Conservation (phyloP, 2,113 vertebrate genomes). For the Neolamprologus variostigma region DNA sequence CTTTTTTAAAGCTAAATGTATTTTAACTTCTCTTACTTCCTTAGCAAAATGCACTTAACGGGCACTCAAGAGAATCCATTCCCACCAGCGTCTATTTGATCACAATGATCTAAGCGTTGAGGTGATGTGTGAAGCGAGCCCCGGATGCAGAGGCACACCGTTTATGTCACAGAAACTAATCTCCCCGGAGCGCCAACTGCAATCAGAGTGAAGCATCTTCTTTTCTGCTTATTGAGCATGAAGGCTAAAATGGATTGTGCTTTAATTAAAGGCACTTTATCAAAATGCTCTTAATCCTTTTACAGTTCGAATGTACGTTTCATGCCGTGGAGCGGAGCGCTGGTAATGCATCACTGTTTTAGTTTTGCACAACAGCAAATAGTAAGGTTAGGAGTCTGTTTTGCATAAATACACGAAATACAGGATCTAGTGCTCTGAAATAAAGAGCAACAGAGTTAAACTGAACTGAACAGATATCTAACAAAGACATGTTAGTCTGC, state of each 20-base stretch:
- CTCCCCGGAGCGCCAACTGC: not conserved
- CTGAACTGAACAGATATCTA: not conserved
- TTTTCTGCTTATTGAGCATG: not conserved
- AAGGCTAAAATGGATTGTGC: not conserved
- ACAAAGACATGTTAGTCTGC: not conserved
- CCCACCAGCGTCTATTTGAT: conserved; percentile 54
- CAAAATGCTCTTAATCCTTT: not conserved
- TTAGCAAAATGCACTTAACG: conserved; percentile 59
- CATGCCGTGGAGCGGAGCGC: not conserved
- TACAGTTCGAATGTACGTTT: not conserved
- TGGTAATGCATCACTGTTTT: not conserved
- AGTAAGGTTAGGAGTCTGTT: not conserved
- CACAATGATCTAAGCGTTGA: conserved; percentile 36
- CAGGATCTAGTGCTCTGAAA: not conserved
- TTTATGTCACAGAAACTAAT: conserved; percentile 38
- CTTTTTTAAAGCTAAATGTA: conserved; percentile 53
- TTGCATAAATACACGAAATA: not conserved
- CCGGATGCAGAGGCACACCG: not conserved
- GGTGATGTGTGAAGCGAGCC: conserved; percentile 44
- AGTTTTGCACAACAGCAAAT: not conserved
- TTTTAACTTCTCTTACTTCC: conserved; percentile 66
- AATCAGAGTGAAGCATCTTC: not conserved
- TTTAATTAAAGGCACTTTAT: not conserved
- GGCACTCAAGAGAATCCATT: conserved; percentile 58
- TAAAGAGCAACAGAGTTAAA: not conserved